These are phyloP conservation scores for Nannoperca obscura DNA, from an alignment of 2,797 vertebrate genomes.

Conservation along the genomic window DNA sequence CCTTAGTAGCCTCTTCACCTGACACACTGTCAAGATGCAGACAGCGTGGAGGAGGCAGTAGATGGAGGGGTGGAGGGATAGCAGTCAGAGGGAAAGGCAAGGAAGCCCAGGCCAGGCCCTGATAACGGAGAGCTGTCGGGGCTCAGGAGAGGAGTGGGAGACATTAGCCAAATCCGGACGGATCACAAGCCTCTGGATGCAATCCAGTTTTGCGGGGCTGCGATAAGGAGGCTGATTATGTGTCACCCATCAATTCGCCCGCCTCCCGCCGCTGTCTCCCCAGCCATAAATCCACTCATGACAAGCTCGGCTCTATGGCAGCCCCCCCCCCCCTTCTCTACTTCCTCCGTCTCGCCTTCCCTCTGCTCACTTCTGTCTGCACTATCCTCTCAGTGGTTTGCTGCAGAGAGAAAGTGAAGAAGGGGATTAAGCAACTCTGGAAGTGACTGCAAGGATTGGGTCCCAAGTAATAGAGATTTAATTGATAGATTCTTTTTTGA, in stretches of 20 bases:
- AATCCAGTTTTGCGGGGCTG: constrained; percentile 80
- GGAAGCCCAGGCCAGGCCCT: constrained; percentile 71
- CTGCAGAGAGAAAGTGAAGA: constrained; percentile 62
- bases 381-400: constrained; percentile 59
- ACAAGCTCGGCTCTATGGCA: constrained; percentile 75
- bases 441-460: constrained; percentile 61
- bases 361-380: constrained; percentile 49
- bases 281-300: constrained; percentile 77
- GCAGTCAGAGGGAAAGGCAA: constrained; percentile 76
- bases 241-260: constrained; percentile 80
- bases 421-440: constrained; percentile 73
- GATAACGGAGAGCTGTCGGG: constrained; percentile 79
- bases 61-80: constrained; percentile 73
- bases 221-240: constrained; percentile 85
- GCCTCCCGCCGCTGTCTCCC: constrained; percentile 73
- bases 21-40: constrained; percentile 84
- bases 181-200: constrained; percentile 87
- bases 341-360: constrained; percentile 50
- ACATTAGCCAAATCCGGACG: constrained; percentile 81
- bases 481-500: constrained; percentile 71
- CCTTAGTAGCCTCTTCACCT: constrained; percentile 76
- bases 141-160: constrained; percentile 79
- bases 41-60: constrained; percentile 71
- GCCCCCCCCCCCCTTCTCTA: constrained; percentile 65
- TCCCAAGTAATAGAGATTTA: constrained; percentile 69